Base-by-base conservation (phyloP, 1,140 invertebrate species). In the Drosophila ambigua region DNA sequence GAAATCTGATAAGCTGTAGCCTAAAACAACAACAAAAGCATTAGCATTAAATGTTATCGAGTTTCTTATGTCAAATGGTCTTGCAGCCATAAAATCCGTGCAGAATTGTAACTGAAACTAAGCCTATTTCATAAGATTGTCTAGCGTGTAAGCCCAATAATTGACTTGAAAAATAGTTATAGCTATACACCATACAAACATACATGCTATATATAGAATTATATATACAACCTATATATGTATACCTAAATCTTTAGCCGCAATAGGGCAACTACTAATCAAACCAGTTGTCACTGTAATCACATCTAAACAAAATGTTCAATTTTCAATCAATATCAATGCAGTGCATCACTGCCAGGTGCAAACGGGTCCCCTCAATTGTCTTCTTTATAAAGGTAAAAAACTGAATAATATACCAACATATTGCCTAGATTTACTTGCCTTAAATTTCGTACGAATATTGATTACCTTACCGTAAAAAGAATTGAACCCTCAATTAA, bases 301-400 rank as follows among this genome's bases (percentile, higher is more conserved):
- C 57, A 58, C 26, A 28, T 44, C 52, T 72, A 51, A 51, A 64
- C 51, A 44, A 72, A 71, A 41, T 65, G 48, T 79, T 71, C 58
- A 51, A 67, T 60, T 65, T 35, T 84, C 53, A 58, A 58, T 66
- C 52, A 72, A 82, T 87, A 87, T 85, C 78, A 85, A 87, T 76
- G 82, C 82, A 87, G 82, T 87, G 82, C 75, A 87, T 87, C 82
- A 87, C 82, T 87, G 82, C 83, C 83, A 87, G 63, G 77, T 75
- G 81, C 77, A 85, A 81, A 80, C 83, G 78, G 82, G 82, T 88
- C 71, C 50, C 66, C 78, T 66, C 52, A 62, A 82, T 78, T 87
- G 82, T 85, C 81, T 84, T 84, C 76, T 84, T 73, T 77, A 62
- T 58, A 72, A 65, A 65, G 49, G 20, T 24, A 26, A 72, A n/a